phyloP scores from a whole-genome alignment of 2,113 vertebrate genomes.

The Thryonomys swinderianus region DNA sequence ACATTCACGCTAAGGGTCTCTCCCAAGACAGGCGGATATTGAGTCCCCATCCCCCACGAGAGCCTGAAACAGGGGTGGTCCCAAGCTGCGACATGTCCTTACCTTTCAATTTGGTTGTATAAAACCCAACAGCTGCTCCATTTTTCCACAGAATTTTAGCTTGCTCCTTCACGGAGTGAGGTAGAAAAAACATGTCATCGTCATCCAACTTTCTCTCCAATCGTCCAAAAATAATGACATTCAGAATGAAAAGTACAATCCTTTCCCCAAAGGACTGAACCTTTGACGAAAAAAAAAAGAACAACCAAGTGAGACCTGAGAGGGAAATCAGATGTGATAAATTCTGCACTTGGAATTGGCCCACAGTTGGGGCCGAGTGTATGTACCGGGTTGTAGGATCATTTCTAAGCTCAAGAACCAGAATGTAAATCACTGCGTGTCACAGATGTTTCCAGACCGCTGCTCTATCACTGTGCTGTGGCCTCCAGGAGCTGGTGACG shows the following conservation, averaged over 20 bases:
- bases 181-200: slow-evolving; percentile 90
- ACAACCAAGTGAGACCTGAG: slow-evolving; percentile 49
- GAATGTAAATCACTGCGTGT: neutral
- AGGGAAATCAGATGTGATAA: slow-evolving; percentile 56
- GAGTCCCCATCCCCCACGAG: neutral
- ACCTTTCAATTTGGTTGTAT: slow-evolving; percentile 95
- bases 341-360: neutral
- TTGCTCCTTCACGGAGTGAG: slow-evolving; percentile 89
- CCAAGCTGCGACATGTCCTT: neutral
- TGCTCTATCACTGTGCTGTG: accelerated
- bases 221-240: slow-evolving; percentile 91
- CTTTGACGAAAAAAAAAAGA: slow-evolving; percentile 84
- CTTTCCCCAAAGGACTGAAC: slow-evolving; percentile 93
- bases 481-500: neutral
- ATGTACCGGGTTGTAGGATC: accelerated
- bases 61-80: accelerated
- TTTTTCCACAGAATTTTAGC: slow-evolving; percentile 94
- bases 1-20: accelerated
- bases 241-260: slow-evolving; percentile 94
- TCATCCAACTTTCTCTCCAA: slow-evolving; percentile 86
- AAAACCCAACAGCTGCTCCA: slow-evolving; percentile 93
- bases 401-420: neutral
- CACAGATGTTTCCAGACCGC: neutral
- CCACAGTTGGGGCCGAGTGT: accelerated
- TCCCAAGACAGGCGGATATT: neutral